Evolutionary conservation across 1,140 invertebrate genomes (phyloP), one percentile per base, ranked within the genome.

Genomic region (Babylonia areolata): DNA sequence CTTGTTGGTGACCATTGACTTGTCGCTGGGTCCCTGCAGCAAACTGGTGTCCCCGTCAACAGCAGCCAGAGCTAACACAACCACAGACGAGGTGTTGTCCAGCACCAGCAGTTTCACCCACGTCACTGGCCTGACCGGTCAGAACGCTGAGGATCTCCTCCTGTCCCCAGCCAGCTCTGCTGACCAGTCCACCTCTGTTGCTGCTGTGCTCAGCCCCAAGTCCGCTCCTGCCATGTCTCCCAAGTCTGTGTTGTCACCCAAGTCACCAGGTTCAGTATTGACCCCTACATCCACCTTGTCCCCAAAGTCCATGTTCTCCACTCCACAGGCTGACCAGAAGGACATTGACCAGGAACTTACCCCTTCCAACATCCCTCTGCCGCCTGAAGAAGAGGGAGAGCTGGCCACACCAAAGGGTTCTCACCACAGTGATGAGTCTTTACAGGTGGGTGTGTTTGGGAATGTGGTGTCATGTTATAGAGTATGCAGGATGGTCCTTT

Each of bases 101-200:
- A 93, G 90, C 86, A 92, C 92, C 6, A 93, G 92, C 87, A 93
- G 91, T 85, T 93, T 94, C 78, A 94, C 93, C 20, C 91, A 94
- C 71, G 94, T 94, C 35, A 93, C 94, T 23, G 91, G 90, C 1
- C 90, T 94, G 82, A 88, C 85, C 17, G 82, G 82, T 3, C 82
- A 84, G 12, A 91, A 92, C 64, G 92, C 92, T 20, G 92, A 93
- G 54, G 87, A 88, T 23, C 58, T 85, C 35, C 46, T 88, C 51
- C 39, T 75, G 40, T 92, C 92, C 5, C 92, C 92, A 5, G 87
- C 86, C 31, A 92, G 91, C 81, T 89, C 89, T 69, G 86, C 84
- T 3, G 88, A 90, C 51, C 87, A 87, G 46, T 89, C 90, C 35
- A 78, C 81, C 54, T 39, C 81, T 20, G 35, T 31, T 2, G 42